Base-by-base conservation (phyloP, 2,797 vertebrate species). In the Halcyon badia region DNA sequence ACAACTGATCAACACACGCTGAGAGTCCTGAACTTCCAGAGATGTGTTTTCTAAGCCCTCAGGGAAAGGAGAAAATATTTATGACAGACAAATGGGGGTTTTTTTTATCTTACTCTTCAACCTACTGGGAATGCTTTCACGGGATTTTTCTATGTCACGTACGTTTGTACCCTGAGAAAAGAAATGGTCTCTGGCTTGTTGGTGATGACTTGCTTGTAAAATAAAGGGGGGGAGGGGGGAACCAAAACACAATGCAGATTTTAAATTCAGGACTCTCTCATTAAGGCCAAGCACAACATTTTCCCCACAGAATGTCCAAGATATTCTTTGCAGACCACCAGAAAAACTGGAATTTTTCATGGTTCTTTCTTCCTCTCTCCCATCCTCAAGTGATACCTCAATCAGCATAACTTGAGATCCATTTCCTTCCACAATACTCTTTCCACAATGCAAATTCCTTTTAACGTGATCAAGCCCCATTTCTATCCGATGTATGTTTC, bases 11-110 rank as follows among this genome's bases (percentile, higher is more conserved):
- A 94, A 69, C 65, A 78, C 54, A 61, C 18, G 49, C 57, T 62
- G 81, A 91, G 87, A 80, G 69, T 33, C 41, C 41, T 73, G 54
- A 72, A 51, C 54, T 83, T 78, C 72, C 49, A 86, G n/a, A 68
- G 44, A 44, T 57, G 85, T 52, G 57, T 66, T 94, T 93, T 94
- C 56, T 93, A 80, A 69, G 24, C 79, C 96, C 70, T 65, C 37
- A 66, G 83, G 92, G 75, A 84, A 87, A 7, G 7, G 15, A 58
- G 68, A 93, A 97, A 95, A 82, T 91, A 98, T 97, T 96, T 97
- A 97, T 11, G 2, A 79, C 70, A 94, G 66, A 51, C 56, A 90
- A 90, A 16, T 69, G 15, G 14, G 7, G 44, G 28, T 8, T 26
- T 77, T 81, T 94, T 92, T 91, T 56, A 96, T 94, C 95, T 95